Percentiles rank a stretch among this genome's conserved stretches.
These are phyloP conservation scores for Eriocheir sinensis DNA, from an alignment of 1,140 invertebrate species.

Conservation along the genomic window DNA sequence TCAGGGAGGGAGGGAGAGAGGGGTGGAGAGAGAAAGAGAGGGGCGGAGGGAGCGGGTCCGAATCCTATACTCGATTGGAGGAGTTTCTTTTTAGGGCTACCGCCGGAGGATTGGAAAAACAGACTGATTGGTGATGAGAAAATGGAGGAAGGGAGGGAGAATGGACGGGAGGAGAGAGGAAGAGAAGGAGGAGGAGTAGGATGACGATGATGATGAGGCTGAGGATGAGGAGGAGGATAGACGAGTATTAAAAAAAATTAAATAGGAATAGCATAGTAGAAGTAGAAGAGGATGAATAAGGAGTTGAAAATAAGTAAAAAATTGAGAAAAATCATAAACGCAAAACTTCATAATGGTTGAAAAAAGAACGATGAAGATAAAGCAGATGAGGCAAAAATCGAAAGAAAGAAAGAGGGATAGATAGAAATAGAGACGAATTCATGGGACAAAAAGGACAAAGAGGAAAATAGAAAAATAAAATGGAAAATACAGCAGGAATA, in stretches of 20 bases:
- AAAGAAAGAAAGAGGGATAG: no score
- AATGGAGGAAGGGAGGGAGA: background rate
- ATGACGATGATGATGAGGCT: background rate
- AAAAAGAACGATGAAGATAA: no score
- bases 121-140: constrained; percentile 23
- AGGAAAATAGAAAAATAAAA: no score
- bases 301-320: no score
- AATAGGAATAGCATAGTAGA: no score
- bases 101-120: background rate
- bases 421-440: no score
- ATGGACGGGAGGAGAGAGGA: background rate
- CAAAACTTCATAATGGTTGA: no score
- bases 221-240: background rate
- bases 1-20: background rate
- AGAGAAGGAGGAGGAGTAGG: background rate
- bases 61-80: background rate
- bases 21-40: background rate
- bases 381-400: background rate
- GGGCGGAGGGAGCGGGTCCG: background rate
- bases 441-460: no score
- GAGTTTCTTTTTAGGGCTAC: background rate
- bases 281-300: no score
- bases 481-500: background rate
- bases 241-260: no score
- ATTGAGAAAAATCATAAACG: no score